phyloP scores from a whole-genome alignment of 2,113 vertebrate genomes.

The Polyodon spathula region DNA sequence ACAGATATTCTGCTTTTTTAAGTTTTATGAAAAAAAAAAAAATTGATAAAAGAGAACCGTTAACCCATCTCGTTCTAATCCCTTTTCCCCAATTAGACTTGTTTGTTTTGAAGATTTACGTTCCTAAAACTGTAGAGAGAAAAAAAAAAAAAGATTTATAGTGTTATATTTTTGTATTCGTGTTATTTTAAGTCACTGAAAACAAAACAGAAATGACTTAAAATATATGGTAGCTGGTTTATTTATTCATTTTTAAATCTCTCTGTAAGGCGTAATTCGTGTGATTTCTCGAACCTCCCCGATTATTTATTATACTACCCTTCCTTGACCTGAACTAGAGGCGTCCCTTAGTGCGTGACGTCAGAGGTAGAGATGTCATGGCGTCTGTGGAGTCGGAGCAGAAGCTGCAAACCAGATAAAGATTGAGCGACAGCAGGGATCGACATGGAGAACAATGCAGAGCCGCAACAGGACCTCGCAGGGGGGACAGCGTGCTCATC shows the following conservation, averaged over 20 bases:
- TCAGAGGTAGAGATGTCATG: constrained; percentile 71
- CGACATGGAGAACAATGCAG: constrained; percentile 59
- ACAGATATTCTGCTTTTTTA: too few species aligned
- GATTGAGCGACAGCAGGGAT: constrained; percentile 40
- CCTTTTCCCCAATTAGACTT: too few species aligned
- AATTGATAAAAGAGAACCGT: too few species aligned
- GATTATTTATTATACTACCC: constrained; percentile 25
- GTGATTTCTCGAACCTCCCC: background rate
- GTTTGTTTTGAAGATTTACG: background rate
- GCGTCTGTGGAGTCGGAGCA: constrained; percentile 69
- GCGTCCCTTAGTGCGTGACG: constrained; percentile 41
- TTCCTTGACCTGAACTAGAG: constrained; percentile 27
- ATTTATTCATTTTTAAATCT: too few species aligned
- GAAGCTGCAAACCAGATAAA: constrained; percentile 66
- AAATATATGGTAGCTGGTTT: too few species aligned
- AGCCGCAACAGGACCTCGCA: constrained; percentile 43
- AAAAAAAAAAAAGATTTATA: constrained; percentile 8
- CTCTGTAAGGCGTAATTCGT: background rate
- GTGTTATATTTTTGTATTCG: background rate
- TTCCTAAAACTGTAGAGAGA: constrained; percentile 20
- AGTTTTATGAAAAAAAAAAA: too few species aligned
- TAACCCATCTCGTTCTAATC: too few species aligned
- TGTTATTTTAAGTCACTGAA: background rate
- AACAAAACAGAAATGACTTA: too few species aligned
- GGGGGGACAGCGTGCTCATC: constrained; percentile 36